phyloP scores from a whole-genome alignment of 1,140 invertebrate species.

The Pteromalus puparum region DNA sequence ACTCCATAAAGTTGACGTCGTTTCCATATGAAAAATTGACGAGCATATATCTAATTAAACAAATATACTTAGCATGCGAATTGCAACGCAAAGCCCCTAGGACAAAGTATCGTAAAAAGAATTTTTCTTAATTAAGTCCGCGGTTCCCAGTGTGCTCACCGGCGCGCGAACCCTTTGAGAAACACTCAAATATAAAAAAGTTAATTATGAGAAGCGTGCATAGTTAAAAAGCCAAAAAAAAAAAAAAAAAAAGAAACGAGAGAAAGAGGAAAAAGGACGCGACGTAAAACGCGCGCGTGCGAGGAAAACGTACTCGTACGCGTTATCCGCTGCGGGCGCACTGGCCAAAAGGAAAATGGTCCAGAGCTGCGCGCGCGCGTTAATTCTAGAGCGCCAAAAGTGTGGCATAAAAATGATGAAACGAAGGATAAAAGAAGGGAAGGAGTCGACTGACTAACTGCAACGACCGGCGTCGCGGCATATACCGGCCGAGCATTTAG shows the following conservation, averaged over 20 bases:
- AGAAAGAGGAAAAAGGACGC: background rate
- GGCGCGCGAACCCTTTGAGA: background rate
- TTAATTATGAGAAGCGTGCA: conserved; percentile 2
- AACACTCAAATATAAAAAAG: conserved; percentile 8
- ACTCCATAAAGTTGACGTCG: background rate
- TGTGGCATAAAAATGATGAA: background rate
- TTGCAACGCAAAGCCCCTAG: background rate
- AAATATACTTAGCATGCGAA: background rate
- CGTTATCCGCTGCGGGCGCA: background rate
- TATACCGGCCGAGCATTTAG: conserved; percentile 5
- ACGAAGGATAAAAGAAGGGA: background rate
- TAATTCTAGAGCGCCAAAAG: background rate
- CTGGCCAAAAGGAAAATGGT: background rate
- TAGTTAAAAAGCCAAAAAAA: background rate
- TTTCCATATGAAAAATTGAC: background rate
- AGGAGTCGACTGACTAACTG: background rate
- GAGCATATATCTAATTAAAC: background rate
- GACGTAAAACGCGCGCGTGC: background rate
- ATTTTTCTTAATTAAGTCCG: background rate
- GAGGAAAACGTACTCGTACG: background rate
- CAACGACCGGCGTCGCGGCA: background rate
- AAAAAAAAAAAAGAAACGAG: background rate
- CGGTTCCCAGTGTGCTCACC: background rate
- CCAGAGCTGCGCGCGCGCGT: background rate
- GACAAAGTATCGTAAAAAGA: background rate